phyloP scores from a whole-genome alignment of 2,113 vertebrate species.

The Halcyon malimbica region DNA sequence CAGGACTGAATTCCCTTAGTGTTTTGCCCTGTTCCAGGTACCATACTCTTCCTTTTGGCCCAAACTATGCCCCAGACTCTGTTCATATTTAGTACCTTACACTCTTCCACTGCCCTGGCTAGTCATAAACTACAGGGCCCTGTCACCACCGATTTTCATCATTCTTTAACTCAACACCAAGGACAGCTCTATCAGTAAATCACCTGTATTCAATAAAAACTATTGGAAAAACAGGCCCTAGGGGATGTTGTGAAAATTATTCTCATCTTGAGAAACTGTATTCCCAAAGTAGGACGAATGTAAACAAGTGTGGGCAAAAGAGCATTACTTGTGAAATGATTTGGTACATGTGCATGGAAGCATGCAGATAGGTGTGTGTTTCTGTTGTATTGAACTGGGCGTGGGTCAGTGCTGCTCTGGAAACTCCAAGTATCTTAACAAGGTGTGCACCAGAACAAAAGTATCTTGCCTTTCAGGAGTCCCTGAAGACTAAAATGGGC shows the following conservation, averaged over 20 bases:
- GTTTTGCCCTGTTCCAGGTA: not conserved
- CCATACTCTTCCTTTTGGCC: not conserved
- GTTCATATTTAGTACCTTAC: not conserved
- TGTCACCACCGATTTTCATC: accelerated
- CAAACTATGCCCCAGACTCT: not conserved
- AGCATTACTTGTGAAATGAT: accelerated
- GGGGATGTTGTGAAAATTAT: not conserved
- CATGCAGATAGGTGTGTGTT: too few relatives aligned
- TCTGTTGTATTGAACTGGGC: not conserved
- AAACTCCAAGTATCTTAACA: not conserved
- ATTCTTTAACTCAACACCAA: not conserved
- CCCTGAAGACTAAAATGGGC: not conserved
- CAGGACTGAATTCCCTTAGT: not conserved
- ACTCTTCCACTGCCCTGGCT: accelerated
- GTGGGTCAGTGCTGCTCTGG: too few relatives aligned
- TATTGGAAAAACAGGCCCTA: not conserved
- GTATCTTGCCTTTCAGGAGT: not conserved
- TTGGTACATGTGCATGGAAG: accelerated
- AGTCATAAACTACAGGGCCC: not conserved
- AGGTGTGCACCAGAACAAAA: not conserved
- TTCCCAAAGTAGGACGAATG: not conserved
- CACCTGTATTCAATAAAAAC: not conserved
- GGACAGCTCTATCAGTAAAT: not conserved
- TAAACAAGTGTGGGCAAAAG: not conserved
- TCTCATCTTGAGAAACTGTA: not conserved